Conservation (phyloP, 2,797 vertebrate genomes). For the Lemur catta region DNA sequence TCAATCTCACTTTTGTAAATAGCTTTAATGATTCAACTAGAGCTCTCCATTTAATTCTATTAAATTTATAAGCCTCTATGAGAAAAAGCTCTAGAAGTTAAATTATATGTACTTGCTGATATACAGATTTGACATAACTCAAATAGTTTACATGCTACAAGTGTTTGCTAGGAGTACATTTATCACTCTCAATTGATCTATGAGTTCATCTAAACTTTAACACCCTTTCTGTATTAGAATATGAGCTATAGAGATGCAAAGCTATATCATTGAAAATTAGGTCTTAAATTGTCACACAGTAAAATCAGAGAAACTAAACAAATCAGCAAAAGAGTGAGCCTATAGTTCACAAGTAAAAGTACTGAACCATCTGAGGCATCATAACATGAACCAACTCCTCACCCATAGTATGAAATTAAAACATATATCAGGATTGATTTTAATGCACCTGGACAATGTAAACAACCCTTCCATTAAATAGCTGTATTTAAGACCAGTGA, state of each 20-base stretch:
- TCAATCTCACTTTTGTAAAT: not conserved
- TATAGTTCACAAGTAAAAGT: not conserved
- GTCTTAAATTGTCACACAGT: not conserved
- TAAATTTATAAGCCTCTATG: slow-evolving; percentile 25
- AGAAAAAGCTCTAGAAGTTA: slow-evolving; percentile 29
- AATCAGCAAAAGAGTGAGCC: not conserved
- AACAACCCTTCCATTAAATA: not conserved
- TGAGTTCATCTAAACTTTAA: slow-evolving; percentile 26
- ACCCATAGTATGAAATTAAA: not conserved
- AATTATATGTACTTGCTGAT: slow-evolving; percentile 10
- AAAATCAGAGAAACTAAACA: not conserved
- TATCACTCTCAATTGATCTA: not conserved
- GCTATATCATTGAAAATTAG: not conserved
- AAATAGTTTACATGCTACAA: slow-evolving; percentile 11
- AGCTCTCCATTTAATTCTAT: not conserved
- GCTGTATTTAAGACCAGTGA: not conserved
- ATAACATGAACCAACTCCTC: not conserved
- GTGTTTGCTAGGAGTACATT: not conserved
- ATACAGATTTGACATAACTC: not conserved
- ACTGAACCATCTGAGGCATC: not conserved
- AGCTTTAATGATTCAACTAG: slow-evolving; percentile 5
- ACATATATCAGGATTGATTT: not conserved
- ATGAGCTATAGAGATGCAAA: not conserved
- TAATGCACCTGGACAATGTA: not conserved
- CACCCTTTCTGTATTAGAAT: not conserved